phyloP scores from a whole-genome alignment of 2,113 vertebrate species.

The Parotia lawesii region DNA sequence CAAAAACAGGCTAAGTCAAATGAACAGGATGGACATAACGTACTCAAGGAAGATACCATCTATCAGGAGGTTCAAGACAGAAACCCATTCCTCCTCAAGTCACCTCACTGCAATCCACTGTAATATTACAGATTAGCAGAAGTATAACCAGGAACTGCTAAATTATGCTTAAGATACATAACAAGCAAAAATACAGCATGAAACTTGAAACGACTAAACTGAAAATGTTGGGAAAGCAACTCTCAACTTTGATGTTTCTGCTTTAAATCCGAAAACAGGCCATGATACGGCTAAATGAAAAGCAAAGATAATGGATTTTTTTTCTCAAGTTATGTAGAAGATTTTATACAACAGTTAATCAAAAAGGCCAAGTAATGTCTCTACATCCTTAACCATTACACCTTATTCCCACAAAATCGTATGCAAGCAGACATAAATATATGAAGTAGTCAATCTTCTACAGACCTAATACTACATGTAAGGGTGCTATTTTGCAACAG shows the following conservation, averaged over 20 bases:
- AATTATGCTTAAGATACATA: neutral
- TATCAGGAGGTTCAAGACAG: neutral
- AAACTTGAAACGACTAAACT: neutral
- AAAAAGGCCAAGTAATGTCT: neutral
- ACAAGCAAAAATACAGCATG: neutral
- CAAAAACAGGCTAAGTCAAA: neutral
- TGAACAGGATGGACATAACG: fast-evolving
- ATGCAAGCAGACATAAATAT: neutral
- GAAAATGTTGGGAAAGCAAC: neutral
- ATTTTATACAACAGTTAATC: neutral
- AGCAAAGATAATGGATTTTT: neutral
- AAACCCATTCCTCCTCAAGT: neutral
- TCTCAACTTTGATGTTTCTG: neutral
- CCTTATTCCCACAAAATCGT: neutral
- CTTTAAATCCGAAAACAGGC: neutral
- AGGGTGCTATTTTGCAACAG: neutral
- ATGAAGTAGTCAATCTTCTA: neutral
- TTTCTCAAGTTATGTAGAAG: neutral
- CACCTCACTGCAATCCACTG: neutral
- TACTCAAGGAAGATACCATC: neutral
- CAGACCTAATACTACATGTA: neutral
- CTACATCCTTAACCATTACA: neutral
- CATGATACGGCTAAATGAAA: neutral
- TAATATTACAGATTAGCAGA: neutral
- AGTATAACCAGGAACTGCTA: neutral